Evolutionary conservation across 2,888 invertebrate genomes (phyloP), one percentile per base, ranked within the genome.

Genomic region (Thecophora atra): DNA sequence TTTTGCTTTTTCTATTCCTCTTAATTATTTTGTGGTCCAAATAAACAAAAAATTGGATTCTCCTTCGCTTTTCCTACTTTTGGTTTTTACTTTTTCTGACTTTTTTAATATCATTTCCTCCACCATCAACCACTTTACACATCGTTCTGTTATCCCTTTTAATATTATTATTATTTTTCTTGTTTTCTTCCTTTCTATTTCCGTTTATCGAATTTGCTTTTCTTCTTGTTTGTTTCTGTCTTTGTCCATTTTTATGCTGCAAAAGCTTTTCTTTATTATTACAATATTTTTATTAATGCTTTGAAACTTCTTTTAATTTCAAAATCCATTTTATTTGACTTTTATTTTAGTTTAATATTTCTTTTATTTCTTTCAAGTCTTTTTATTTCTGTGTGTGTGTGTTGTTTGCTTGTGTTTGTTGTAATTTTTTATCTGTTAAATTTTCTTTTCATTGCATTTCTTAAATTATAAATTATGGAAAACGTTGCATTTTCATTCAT

Each of bases 401-500:
- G 76, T 76, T 72, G 28, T 51, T 66, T 62, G 7, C 11, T 37
- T 37, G 37, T 37, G 37, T 37, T 56, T 47, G 19, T 19, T 28
- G 13, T 66, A 19, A 17, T 65, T 51, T 65, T 65, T 6, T 52
- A 3, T 28, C n/a, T 63, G 30, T 44, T n/a, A n/a, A n/a, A n/a
- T 44, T 64, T 47, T 47, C 28, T 58, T 58, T 58, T 58, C 26
- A 17, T 47, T 47, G 47, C 24, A 64, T 64, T 64, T 67, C 67
- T 67, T 54, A 58, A 68, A 58, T 58, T 42, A 68, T 24, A 68
- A 68, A 52, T 63, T 76, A 75, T 76, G 76, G 76, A 76, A 76
- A 75, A 77, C 74, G 74, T 74, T 73, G 72, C 63, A 47, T 60
- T 70, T 52, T 58, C 58, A 2, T 58, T 7, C 13, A 21, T 19